A percentile compares a stretch with the other conserved stretches of the same genome.
Conservation (phyloP, 1,140 invertebrate genomes). For the Bombus fervidus region DNA sequence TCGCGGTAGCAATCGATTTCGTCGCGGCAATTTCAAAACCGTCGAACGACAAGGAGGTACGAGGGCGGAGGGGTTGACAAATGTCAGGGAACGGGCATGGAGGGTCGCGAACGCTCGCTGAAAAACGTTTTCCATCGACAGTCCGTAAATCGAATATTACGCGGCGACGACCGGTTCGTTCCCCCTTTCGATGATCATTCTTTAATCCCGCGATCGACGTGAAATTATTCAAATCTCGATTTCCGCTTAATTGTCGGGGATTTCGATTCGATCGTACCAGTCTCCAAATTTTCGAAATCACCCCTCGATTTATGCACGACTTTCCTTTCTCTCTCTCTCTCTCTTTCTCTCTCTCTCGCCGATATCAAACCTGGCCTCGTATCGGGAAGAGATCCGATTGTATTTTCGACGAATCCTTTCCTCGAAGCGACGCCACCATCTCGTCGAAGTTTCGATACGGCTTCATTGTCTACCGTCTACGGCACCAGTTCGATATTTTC, state of each 20-base stretch:
- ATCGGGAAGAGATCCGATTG: slow-evolving; percentile 41
- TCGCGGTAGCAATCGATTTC: slow-evolving; percentile 16
- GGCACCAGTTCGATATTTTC: slow-evolving; percentile 66
- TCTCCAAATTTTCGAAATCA: slow-evolving; percentile 55
- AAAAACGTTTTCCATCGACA: slow-evolving; percentile 53
- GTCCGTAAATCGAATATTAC: slow-evolving; percentile 55
- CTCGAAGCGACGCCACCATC: slow-evolving; percentile 16
- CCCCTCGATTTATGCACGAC: slow-evolving; percentile 40
- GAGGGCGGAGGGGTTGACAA: slow-evolving; percentile 28
- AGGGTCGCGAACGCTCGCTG: slow-evolving; percentile 21
- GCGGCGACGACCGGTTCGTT: slow-evolving; percentile 25
- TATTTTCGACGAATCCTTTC: slow-evolving; percentile 51
- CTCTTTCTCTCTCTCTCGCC: not conserved
- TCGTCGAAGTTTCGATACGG: slow-evolving; percentile 22
- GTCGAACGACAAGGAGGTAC: not conserved
- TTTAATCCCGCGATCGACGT: slow-evolving; percentile 58
- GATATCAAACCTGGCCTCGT: not conserved
- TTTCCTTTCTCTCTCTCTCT: not conserved
- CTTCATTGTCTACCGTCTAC: slow-evolving; percentile 48
- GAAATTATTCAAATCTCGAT: slow-evolving; percentile 64
- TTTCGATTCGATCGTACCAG: slow-evolving; percentile 54
- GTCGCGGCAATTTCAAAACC: slow-evolving; percentile 19
- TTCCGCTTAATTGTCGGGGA: slow-evolving; percentile 54
- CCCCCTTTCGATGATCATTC: slow-evolving; percentile 49
- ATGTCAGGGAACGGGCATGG: slow-evolving; percentile 27